Base-by-base conservation (phyloP, 2,797 vertebrate species). In the Lateolabrax maculatus region DNA sequence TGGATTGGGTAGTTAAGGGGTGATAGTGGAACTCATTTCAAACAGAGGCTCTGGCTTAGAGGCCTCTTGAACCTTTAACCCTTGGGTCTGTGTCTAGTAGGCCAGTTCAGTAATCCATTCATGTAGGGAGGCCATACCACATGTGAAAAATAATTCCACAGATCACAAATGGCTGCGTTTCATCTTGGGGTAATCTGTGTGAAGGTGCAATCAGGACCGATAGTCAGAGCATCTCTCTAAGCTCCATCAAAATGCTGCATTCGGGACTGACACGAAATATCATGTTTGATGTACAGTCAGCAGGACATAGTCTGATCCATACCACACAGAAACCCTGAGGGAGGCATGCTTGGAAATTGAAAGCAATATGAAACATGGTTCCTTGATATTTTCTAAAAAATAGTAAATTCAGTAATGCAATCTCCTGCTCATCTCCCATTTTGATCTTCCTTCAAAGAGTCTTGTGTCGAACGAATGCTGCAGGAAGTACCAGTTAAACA, bases 331-430 rank as follows among this genome's bases (percentile, higher is more conserved):
- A 36, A 25, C 43, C 67, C 43, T 4, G 12, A 79, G 53, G 53
- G 71, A 41, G 10, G 41, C 37, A 4, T 41, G 8, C 36, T 39
- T 48, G 0, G 31, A 63, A 55, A 58, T 61, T 16, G 18, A 34
- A 51, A 31, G 27, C 21, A 13, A 75, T 31, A 79, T 52, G 19
- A 84, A 87, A 81, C 34, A 18, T 48, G 44, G 37, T 67, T 36
- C 46, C 64, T 58, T 70, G 21, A 60, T 75, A 23, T 63, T 31
- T 34, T 79, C 86, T 81, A 84, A 84, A n/a, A 88, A 86, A 89
- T 86, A 89, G 71, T 48, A 39, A 21, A 44, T 41, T 55, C 37
- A 57, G 51, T 60, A 41, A 67, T 63, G 75, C 51, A n/a, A 56
- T 84, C 66, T 65, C 13, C 77, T 79, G 1, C 57, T 81, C 64